Percentiles rank a stretch among this genome's conserved stretches.
These are phyloP conservation scores for Argynnis bischoffii DNA, from an alignment of 2,888 invertebrate genomes.

Conservation along the genomic window DNA sequence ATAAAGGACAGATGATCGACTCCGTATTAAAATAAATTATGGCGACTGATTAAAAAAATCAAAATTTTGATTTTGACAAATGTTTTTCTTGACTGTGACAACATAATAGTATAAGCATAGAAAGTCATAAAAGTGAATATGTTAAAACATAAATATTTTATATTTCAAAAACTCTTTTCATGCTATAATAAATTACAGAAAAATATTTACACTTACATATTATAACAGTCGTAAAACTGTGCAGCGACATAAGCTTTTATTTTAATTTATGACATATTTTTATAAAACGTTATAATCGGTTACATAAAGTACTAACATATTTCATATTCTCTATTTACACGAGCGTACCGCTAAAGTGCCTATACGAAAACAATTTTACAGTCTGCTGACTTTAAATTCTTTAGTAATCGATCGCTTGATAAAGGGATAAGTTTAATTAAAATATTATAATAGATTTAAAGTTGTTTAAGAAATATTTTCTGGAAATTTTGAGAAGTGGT, in stretches of 20 bases:
- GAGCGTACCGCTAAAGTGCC: background rate
- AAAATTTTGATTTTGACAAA: no score
- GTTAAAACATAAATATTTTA: background rate
- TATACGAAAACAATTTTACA: slow-evolving; percentile 19
- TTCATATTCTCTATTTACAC: background rate
- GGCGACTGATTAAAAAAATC: no score
- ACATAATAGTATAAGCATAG: no score
- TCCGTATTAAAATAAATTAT: no score
- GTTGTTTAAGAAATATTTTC: no score
- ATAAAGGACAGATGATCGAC: no score
- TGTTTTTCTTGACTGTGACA: no score
- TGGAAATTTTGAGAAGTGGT: no score
- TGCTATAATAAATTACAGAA: background rate
- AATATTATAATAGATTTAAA: background rate
- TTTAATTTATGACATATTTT: slow-evolving; percentile 11
- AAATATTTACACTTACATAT: slow-evolving; percentile 7
- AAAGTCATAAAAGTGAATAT: no score
- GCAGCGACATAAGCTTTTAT: slow-evolving; percentile 8
- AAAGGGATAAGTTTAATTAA: slow-evolving; percentile 12
- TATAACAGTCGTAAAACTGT: slow-evolving; percentile 6
- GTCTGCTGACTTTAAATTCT: slow-evolving; percentile 16
- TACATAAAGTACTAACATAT: slow-evolving; percentile 10
- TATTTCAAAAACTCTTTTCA: background rate
- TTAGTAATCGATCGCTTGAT: slow-evolving; percentile 1
- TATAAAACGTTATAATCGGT: background rate